Evolutionary conservation across 2,888 invertebrate species (phyloP).

Genomic region (Ligdia adustata): DNA sequence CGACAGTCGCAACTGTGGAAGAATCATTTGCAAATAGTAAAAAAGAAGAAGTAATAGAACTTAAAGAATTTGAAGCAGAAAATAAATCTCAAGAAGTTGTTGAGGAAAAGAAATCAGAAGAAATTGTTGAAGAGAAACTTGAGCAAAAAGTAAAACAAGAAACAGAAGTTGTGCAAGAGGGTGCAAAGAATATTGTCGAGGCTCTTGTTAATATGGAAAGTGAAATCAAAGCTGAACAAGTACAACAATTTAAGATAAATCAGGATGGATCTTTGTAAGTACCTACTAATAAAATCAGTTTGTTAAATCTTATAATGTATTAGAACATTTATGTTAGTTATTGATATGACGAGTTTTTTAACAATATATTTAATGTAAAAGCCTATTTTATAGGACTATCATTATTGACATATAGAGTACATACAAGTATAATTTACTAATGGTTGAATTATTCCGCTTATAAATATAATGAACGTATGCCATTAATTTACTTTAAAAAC

Average conservation of each 20-base stretch:
- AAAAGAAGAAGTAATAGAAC: constrained; percentile 16
- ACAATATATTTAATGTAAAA: too few species aligned
- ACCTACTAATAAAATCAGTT: too few species aligned
- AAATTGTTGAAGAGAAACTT: constrained; percentile 23
- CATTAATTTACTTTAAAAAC: too few species aligned
- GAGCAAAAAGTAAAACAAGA: constrained; percentile 33
- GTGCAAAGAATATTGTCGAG: constrained; percentile 61
- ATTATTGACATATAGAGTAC: too few species aligned
- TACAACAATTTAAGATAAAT: constrained; percentile 39
- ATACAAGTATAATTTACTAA: too few species aligned
- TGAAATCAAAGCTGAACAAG: constrained; percentile 60
- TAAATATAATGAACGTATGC: too few species aligned
- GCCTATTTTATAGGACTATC: too few species aligned
- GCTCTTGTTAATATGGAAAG: constrained; percentile 58
- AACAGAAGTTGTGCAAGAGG: constrained; percentile 38
- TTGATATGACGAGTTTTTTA: too few species aligned
- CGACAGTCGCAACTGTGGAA: not conserved
- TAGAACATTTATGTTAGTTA: too few species aligned
- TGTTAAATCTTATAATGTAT: too few species aligned
- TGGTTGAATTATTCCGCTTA: too few species aligned
- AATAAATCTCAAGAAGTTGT: not conserved
- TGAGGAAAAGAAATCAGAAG: constrained; percentile 27
- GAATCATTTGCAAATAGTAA: constrained; percentile 12
- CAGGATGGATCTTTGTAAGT: constrained; percentile 54
- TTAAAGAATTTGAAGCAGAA: constrained; percentile 21